Conservation (phyloP, 92 coral and sea anemone genomes). For the Epizoanthus ramosus region DNA sequence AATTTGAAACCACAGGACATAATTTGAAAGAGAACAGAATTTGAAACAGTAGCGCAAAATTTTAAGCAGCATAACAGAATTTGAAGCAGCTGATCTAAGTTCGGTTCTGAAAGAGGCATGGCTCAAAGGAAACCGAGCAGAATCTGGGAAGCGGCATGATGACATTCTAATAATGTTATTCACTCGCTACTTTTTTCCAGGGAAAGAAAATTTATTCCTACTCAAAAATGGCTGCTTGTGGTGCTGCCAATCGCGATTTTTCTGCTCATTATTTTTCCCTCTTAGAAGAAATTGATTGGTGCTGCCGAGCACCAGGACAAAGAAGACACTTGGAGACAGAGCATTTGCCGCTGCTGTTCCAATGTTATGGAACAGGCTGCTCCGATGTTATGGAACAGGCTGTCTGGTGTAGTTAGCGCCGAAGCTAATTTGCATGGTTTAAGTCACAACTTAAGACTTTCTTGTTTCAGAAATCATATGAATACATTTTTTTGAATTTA, state of each 20-base stretch:
- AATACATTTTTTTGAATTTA: no score
- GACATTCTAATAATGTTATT: not conserved
- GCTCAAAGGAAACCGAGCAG: not conserved
- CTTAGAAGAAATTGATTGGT: not conserved
- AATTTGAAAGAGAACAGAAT: no score
- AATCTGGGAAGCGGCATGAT: not conserved
- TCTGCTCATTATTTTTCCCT: not conserved
- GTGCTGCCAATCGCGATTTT: not conserved
- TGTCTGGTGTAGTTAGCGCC: no score
- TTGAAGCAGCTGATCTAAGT: not conserved
- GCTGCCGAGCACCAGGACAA: no score
- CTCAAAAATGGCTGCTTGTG: not conserved
- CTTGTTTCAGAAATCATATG: no score
- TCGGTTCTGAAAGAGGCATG: not conserved
- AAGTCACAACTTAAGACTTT: no score
- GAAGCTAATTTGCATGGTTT: no score
- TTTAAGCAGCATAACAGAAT: not conserved
- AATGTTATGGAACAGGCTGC: no score
- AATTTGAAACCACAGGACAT: no score
- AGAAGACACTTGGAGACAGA: no score
- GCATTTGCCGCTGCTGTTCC: no score
- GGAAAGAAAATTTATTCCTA: not conserved
- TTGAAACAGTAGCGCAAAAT: not conserved
- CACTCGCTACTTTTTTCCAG: not conserved
- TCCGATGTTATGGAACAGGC: no score